Evolutionary conservation across 1,140 invertebrate genomes (phyloP), one percentile per base, ranked within the genome.

Genomic region (Diuraphis noxia): DNA sequence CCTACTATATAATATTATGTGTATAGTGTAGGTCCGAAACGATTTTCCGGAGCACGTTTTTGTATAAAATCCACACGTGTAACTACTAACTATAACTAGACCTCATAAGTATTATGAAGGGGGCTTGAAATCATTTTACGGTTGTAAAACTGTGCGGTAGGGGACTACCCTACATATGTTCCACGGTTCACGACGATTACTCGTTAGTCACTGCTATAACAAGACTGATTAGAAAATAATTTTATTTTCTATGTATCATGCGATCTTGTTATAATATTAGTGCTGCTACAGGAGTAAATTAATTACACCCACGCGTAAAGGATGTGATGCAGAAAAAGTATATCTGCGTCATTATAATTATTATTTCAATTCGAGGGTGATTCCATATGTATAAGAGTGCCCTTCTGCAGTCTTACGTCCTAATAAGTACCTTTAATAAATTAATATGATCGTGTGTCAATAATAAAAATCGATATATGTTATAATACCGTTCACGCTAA

Each of bases 61-160:
- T 72, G 56, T 72, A 72, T n/a, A 72, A 72, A 72, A 72, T 72
- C 30, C 30, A 72, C 56, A 72, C 56, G 56, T 72, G 56, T 72
- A 72, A n/a, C 56, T 72, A n/a, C 56, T n/a, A 72, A n/a, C 30
- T 72, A n/a, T 63, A 72, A 72, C 56, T 72, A 72, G 56, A 72
- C n/a, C 17, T 72, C 13, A 63, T n/a, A 72, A 72, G 30, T 72
- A 72, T 34, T 72, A 72, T 17, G 10, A 13, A n/a, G 56, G 56
- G 56, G 56, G 56, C 30, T 72, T n/a, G 56, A 72, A 72, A 72
- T 72, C n/a, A 72, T 72, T 72, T 63, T 17, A n/a, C 56, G 56
- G 56, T 63, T 10, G 30, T 10, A 63, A 63, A 63, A n/a, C 30
- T 30, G 17, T n/a, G n/a, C 56, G n/a, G 30, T n/a, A n/a, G 56